Evolutionary conservation across 1,140 invertebrate species (phyloP).

Genomic region (Mercenaria mercenaria): DNA sequence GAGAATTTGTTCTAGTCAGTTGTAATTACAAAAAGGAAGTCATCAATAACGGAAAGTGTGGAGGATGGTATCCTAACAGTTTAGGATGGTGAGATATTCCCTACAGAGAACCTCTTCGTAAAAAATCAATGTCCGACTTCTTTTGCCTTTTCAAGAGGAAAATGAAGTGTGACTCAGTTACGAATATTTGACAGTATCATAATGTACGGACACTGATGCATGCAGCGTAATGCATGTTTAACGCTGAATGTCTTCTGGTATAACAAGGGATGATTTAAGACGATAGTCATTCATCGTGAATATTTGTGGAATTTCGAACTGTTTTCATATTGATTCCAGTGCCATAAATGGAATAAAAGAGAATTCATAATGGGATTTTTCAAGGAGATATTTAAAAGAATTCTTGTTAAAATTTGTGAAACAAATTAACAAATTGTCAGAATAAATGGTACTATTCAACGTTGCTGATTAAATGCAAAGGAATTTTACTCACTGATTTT

Average conservation of each 20-base stretch:
- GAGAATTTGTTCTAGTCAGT: background rate
- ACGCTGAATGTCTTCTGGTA: background rate
- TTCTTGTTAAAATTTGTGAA: background rate
- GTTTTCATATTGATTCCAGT: too few relatives aligned
- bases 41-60: background rate
- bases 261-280: background rate
- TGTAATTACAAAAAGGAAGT: background rate
- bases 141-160: background rate
- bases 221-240: conserved; percentile 5
- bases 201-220: background rate
- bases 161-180: conserved; percentile 29
- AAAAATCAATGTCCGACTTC: conserved; percentile 36
- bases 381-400: background rate
- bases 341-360: background rate
- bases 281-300: background rate
- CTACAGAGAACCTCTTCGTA: conserved; percentile 19
- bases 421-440: too few relatives aligned
- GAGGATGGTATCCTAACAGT: background rate
- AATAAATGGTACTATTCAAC: too few relatives aligned
- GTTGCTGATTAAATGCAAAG: too few relatives aligned
- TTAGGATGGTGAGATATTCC: background rate
- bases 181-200: conserved; percentile 25
- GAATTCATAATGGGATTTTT: too few relatives aligned
- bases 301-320: background rate
- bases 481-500: too few relatives aligned